A percentile compares a stretch with the other conserved stretches of the same genome.
Conservation (phyloP, 2,888 invertebrate genomes). For the Drosophila picticornis region DNA sequence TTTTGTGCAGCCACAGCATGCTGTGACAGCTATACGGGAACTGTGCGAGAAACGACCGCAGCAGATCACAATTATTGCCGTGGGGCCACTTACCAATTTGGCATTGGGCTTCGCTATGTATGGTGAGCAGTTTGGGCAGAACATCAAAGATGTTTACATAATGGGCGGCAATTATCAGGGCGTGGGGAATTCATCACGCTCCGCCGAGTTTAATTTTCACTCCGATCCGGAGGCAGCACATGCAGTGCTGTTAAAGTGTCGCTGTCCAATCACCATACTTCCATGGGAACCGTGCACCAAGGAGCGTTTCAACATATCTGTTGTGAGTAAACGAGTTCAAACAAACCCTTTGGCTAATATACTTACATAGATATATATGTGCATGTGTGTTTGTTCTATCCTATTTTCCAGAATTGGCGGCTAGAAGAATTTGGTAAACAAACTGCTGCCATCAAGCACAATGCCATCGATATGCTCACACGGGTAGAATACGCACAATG, state of each 20-base stretch:
- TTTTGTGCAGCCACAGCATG: conserved; percentile 86
- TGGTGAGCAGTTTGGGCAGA: conserved; percentile 87
- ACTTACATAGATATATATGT: background rate
- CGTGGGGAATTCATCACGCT: conserved; percentile 87
- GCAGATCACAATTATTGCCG: conserved; percentile 88
- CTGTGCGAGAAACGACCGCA: conserved; percentile 87
- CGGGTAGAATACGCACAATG: conserved; percentile 85
- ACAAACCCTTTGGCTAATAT: background rate
- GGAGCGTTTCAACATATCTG: conserved; percentile 75
- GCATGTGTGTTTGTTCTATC: background rate
- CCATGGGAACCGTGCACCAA: conserved; percentile 90
- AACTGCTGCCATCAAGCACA: conserved; percentile 71
- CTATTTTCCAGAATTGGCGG: conserved; percentile 86
- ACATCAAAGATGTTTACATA: conserved; percentile 89
- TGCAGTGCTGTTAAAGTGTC: conserved; percentile 88
- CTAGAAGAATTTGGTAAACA: conserved; percentile 84
- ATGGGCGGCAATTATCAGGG: conserved; percentile 91
- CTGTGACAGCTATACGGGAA: conserved; percentile 87
- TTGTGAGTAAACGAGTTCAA: conserved; percentile 67
- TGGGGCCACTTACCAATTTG: conserved; percentile 93
- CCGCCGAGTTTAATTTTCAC: conserved; percentile 92
- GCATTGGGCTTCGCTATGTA: conserved; percentile 91
- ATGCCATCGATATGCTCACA: conserved; percentile 86
- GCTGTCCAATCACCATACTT: conserved; percentile 87
- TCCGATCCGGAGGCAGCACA: conserved; percentile 92